Base-by-base conservation (phyloP, 35 echinoderm and acorn worm species). In the Acanthaster planci region DNA sequence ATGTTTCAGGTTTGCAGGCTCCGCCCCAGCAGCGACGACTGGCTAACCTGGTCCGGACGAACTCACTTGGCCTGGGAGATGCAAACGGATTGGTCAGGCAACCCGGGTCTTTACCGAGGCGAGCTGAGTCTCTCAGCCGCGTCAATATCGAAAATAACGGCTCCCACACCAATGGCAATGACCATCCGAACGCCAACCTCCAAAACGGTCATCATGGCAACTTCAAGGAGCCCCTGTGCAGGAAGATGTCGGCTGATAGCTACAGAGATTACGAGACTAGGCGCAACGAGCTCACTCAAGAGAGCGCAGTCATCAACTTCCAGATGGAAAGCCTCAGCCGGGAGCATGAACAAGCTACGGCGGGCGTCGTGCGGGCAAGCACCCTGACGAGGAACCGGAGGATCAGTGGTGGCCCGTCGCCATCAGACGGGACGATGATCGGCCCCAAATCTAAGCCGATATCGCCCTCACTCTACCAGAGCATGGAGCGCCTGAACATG, bases 251-350 rank as follows among this genome's bases (percentile, higher is more conserved):
- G 0, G 39, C 76, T 2, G 52, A 64, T 15, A 32, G 57, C 14
- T 82, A 82, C 29, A 23, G 80, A 29, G 89, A 95, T 67, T 40
- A 87, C 7, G 93, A 95, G 51, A 86, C 37, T 8, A 76, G 90
- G 39, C 51, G 93, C 18, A 81, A 91, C 10, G 53, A 95, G 75
- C 85, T 95, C 10, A 78, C 84, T 6, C 84, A 95, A 39, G 89
- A 95, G 58, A 95, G 84, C 40, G 90, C 88, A 19, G 80, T 91
- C 18, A 52, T 95, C 6, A 89, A 88, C 37, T 95, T 95, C 51
- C 93, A 95, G 39, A 52, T 95, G 37, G 93, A 95, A 52, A 85
- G 84, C 34, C 85, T 95, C 0, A 59, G 88, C 38, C 76, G 84
- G 22, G 89, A 95, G 29, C 93, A 95, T 22, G 84, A 95, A 31